Evolutionary conservation across 1,140 invertebrate species (phyloP), one percentile per base, ranked within the genome.

Genomic region (Lepidotrigona ventralis): DNA sequence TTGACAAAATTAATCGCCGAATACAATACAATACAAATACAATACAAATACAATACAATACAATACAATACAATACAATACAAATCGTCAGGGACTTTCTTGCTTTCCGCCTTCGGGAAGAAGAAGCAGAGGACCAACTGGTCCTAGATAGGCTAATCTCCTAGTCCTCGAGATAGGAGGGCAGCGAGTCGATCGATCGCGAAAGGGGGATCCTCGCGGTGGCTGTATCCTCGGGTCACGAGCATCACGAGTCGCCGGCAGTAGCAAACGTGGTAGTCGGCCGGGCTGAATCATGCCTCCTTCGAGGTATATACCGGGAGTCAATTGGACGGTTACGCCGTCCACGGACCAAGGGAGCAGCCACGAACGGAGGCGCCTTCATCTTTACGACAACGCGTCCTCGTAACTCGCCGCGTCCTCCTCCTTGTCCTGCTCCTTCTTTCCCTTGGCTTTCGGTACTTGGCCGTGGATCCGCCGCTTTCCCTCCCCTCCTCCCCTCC

Each of bases 251-350:
- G 84, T 79, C 75, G 77, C 58, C 86, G 84, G 86, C 81, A 64
- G 87, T 89, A 89, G 87, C 88, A 78, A 86, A 72, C 83, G 84
- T 88, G 86, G 87, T 88, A 89, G 88, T 88, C 88, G 81, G 58
- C 77, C 84, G 54, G 78, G 81, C 71, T 89, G 88, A 89, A 89
- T 89, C 88, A 88, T 89, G 88, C 87, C 79, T 84, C 79, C 84
- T 81, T 56, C 81, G 75, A 71, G 71, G 85, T 89, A 88, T 87
- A 87, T 82, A 89, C 87, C 39, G 78, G 88, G 88, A 88, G 87
- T 88, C 88, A 89, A 89, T 89, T 89, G 88, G 88, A 89, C 81
- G 88, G 84, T 89, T 89, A 88, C 84, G 88, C 70, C 85, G 86
- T 88, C 83, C 86, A 82, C 70, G 83, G 69, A 88, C 81, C 75